phyloP scores from a whole-genome alignment of 2,797 vertebrate genomes.

The Nannoperca obscura region DNA sequence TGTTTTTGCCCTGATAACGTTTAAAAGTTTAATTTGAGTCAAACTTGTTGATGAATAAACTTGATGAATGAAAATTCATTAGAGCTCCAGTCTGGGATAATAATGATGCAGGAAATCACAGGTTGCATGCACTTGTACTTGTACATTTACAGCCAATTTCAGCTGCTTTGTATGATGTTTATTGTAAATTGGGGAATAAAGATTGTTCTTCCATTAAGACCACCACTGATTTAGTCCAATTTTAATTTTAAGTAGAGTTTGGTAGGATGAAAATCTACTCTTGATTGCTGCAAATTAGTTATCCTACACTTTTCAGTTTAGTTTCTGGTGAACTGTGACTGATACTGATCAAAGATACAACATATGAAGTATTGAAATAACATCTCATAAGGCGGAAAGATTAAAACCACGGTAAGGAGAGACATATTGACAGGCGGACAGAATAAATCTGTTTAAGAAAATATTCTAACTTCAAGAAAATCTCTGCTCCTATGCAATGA shows the following conservation, averaged over 20 bases:
- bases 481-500: conserved; percentile 25
- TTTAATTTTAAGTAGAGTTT: not conserved
- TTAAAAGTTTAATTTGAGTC: not conserved
- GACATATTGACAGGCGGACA: conserved; percentile 72
- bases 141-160: not conserved
- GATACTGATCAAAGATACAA: conserved; percentile 57
- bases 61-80: not conserved
- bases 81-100: not conserved
- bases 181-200: not conserved
- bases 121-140: not conserved
- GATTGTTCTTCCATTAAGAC: not conserved
- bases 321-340: conserved; percentile 30
- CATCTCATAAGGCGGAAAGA: conserved; percentile 55
- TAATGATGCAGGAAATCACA: not conserved
- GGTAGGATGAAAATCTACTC: not conserved
- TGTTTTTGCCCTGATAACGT: not conserved
- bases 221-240: too few relatives aligned
- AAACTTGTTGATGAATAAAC: not conserved
- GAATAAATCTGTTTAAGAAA: conserved; percentile 56
- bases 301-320: conserved; percentile 4
- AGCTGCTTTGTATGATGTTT: not conserved
- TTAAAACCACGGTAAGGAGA: conserved; percentile 64
- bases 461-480: conserved; percentile 28
- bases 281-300: conserved; percentile 15
- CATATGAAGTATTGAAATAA: conserved; percentile 54